These are phyloP conservation scores for Drosophila busckii DNA, from an alignment of 1,140 invertebrate species.

Conservation along the genomic window DNA sequence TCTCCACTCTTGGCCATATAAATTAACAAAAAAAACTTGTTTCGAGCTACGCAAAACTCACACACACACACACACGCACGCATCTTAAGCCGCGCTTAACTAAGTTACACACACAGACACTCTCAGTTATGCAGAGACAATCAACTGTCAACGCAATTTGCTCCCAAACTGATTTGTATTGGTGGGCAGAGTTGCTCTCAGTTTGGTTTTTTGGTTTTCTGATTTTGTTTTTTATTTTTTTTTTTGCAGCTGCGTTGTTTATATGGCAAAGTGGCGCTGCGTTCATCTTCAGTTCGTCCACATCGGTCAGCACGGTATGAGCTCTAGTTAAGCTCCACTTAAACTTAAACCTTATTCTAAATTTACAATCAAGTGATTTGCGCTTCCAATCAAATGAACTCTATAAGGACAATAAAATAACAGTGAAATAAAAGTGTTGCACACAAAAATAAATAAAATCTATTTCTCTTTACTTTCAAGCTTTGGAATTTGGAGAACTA, in stretches of 20 bases:
- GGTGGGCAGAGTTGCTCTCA: conserved; percentile 42
- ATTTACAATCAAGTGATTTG: conserved; percentile 11
- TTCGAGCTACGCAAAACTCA: conserved; percentile 34
- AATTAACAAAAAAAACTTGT: conserved; percentile 56
- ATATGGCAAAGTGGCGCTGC: conserved; percentile 74
- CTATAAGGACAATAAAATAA: conserved; percentile 18
- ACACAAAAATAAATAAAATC: conserved; percentile 22
- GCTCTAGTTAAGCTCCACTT: conserved; percentile 72
- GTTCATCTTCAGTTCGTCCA: conserved; percentile 79
- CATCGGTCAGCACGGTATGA: conserved; percentile 78
- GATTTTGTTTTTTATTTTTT: conserved; percentile 34
- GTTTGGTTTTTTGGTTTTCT: conserved; percentile 42
- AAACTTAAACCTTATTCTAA: conserved; percentile 18
- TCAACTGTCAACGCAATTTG: conserved; percentile 45
- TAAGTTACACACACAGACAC: conserved; percentile 5
- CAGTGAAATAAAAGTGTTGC: conserved; percentile 3
- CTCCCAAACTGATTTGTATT: conserved; percentile 30
- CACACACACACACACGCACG: conserved; percentile 47
- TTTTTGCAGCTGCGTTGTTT: conserved; percentile 54
- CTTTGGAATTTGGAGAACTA: conserved; percentile 69
- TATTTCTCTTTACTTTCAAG: conserved; percentile 60
- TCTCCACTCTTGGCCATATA: conserved; percentile 65
- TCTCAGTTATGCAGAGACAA: too few species aligned
- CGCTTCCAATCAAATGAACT: conserved; percentile 15
- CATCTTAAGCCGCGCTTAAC: conserved; percentile 34